phyloP scores from a whole-genome alignment of 2,113 vertebrate genomes.

The Coreoperca whiteheadi region DNA sequence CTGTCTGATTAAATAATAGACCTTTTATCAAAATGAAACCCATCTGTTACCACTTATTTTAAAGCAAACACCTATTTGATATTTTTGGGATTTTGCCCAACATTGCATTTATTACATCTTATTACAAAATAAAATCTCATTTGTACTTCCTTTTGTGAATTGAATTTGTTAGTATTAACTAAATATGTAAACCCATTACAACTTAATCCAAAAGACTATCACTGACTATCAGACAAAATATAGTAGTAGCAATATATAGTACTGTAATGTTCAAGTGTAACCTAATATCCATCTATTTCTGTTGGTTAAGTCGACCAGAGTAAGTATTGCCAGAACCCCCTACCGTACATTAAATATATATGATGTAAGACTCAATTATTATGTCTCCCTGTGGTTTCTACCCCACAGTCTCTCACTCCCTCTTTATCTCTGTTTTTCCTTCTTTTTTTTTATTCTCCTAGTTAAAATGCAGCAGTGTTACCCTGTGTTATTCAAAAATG shows the following conservation, averaged over 20 bases:
- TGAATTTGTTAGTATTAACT: not conserved
- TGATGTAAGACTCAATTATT: constrained; percentile 34
- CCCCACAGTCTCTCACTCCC: not conserved
- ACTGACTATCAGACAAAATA: not conserved
- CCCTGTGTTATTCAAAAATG: constrained; percentile 1
- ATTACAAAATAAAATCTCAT: not conserved
- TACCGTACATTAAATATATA: not conserved
- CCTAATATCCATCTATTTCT: not conserved
- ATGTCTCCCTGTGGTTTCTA: constrained; percentile 36
- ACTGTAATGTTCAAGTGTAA: not conserved
- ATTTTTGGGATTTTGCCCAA: not conserved
- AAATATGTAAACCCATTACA: not conserved
- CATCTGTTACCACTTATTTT: not conserved
- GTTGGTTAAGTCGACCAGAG: not conserved
- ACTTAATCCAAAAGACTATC: not conserved
- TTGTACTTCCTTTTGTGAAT: not conserved
- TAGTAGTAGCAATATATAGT: not conserved
- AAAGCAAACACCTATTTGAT: not conserved
- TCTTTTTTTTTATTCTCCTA: not conserved
- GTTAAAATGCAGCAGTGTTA: constrained; percentile 23
- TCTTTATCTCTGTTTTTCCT: not conserved
- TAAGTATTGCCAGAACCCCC: not conserved
- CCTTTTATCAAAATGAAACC: not conserved
- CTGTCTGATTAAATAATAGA: not conserved
- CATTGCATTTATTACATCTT: not conserved